Evolutionary conservation across 2,888 invertebrate genomes (phyloP).

Genomic region (Sarcophaga caerulescens): DNA sequence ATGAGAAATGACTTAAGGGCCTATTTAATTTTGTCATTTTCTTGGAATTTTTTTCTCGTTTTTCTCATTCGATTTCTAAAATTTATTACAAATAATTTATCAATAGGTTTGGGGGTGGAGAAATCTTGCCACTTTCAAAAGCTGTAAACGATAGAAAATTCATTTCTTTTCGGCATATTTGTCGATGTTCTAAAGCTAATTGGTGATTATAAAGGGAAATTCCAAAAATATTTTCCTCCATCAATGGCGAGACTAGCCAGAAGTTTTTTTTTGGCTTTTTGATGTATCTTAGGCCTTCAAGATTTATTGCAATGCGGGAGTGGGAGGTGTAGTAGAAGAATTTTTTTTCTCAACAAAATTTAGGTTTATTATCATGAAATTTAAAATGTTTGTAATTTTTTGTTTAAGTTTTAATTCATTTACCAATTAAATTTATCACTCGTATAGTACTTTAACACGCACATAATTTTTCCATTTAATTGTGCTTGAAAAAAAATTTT

Average conservation of each 20-base stretch:
- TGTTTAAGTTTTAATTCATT: neutral
- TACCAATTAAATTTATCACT: slow-evolving; percentile 18
- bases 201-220: slow-evolving; percentile 78
- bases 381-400: slow-evolving; percentile 11
- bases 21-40: slow-evolving; percentile 38
- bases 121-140: slow-evolving; percentile 49
- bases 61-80: slow-evolving; percentile 65
- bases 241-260: neutral
- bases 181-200: slow-evolving; percentile 79
- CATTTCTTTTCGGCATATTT: slow-evolving; percentile 74
- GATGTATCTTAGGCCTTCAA: slow-evolving; percentile 6
- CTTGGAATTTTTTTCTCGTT: neutral
- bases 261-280: neutral
- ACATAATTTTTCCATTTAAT: slow-evolving; percentile 23
- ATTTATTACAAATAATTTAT: slow-evolving; percentile 79
- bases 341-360: neutral
- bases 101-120: slow-evolving; percentile 69
- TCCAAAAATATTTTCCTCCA: slow-evolving; percentile 31
- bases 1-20: slow-evolving; percentile 49
- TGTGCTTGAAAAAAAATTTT: slow-evolving; percentile 7
- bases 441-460: slow-evolving; percentile 58
- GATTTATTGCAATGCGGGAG: slow-evolving; percentile 43
- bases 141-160: slow-evolving; percentile 31
- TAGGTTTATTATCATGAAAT: neutral
- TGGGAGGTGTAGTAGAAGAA: slow-evolving; percentile 11